A percentile compares a stretch with the other conserved stretches of the same genome.
Evolutionary conservation across 2,113 vertebrate genomes (phyloP).

Genomic region (Vanacampus margaritifer): DNA sequence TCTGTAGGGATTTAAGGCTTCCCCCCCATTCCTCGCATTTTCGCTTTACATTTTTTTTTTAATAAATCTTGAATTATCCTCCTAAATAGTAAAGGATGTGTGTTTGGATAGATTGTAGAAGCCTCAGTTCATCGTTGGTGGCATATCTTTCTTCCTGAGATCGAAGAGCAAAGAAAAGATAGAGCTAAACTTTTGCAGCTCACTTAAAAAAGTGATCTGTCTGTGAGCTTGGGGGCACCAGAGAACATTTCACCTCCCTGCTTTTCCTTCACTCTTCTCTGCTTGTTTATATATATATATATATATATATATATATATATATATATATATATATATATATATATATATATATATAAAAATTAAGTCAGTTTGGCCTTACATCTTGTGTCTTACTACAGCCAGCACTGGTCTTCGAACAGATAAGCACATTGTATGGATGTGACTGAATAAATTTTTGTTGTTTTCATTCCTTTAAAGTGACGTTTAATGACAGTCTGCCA

Average conservation of each 20-base stretch:
- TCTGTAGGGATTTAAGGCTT: conserved; percentile 52
- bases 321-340: neutral
- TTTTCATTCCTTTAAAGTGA: too few relatives aligned
- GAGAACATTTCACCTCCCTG: conserved; percentile 12
- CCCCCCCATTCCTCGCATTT: conserved; percentile 8
- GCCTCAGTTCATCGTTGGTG: conserved; percentile 9
- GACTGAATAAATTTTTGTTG: neutral
- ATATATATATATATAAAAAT: conserved; percentile 4
- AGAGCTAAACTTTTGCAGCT: conserved; percentile 16
- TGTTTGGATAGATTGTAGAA: neutral
- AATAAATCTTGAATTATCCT: conserved; percentile 35
- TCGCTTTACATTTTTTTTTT: conserved; percentile 33
- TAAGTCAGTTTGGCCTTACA: conserved; percentile 49
- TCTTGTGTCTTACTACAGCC: conserved; percentile 21
- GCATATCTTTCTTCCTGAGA: conserved; percentile 20
- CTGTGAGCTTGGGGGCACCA: conserved; percentile 22
- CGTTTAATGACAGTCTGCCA: too few relatives aligned
- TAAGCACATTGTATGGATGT: conserved; percentile 24
- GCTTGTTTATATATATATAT: neutral
- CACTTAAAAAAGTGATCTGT: conserved; percentile 48
- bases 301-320: neutral
- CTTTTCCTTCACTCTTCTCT: conserved; percentile 8
- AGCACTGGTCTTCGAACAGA: conserved; percentile 45
- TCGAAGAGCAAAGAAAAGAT: conserved; percentile 7
- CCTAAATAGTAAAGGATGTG: conserved; percentile 16